Base-by-base conservation (phyloP, 2,888 invertebrate species). In the Aricia artaxerxes region DNA sequence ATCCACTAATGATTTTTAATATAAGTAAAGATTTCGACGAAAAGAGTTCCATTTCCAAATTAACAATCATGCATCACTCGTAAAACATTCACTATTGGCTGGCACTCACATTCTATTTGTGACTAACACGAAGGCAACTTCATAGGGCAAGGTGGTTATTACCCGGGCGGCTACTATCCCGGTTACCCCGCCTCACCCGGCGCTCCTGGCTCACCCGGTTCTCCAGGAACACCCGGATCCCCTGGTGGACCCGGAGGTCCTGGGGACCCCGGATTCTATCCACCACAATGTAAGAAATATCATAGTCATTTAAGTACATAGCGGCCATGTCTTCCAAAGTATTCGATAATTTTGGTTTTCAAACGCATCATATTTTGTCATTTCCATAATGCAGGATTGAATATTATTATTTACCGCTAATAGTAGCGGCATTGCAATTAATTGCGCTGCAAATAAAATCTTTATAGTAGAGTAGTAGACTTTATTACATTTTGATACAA, bases 181-280 rank as follows among this genome's bases (percentile, higher is more conserved):
- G 85, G 78, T n/a, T 73, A 73, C 40, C 40, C 73, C 35, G 73
- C 40, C 38, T 38, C 73, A 16, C 40, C 73, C 40, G 73, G 73
- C 16, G 7, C 16, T 16, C 75, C 80, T 1, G 82, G 83, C 35
- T 83, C 83, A 44, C n/a, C 60, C 77, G 16, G 80, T 9, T 49
- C 9, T 49, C 49, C 49, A 49, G 49, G 81, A 44, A 81, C 81
- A 49, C 73, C 40, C n/a, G 24, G 57, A 81, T 0, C 78, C n/a
- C 73, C 83, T 75, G 82, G 81, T 2, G 77, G 78, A 7, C 84
- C 81, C 40, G 83, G 82, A 9, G 78, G 78, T 61, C 31, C 53
- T 7, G 40, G 72, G n/a, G 31, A 49, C 2, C 64, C 64, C 24
- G 78, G 78, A 9, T 40, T 24, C n/a, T 64, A 78, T 40, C 78